These are phyloP conservation scores for Drosophila nr. perissopoda DNA, from an alignment of 2,888 invertebrate genomes.

Conservation along the genomic window DNA sequence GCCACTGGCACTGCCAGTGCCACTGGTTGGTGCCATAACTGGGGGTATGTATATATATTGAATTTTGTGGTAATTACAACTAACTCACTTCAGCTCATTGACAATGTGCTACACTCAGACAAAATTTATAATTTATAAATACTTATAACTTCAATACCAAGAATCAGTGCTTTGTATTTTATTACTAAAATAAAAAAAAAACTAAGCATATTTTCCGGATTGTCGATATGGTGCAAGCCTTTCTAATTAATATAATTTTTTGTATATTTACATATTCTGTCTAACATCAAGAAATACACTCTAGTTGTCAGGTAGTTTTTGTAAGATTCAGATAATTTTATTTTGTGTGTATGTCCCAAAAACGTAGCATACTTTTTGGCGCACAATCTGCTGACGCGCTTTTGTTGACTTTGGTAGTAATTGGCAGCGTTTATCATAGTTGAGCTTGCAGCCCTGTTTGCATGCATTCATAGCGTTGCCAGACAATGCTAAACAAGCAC, in stretches of 20 bases:
- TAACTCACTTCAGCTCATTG: slow-evolving; percentile 75
- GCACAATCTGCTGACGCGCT: slow-evolving; percentile 67
- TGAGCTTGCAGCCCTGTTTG: slow-evolving; percentile 45
- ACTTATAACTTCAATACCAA: too few species aligned
- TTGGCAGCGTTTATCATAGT: slow-evolving; percentile 47
- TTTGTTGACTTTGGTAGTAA: slow-evolving; percentile 71
- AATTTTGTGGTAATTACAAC: slow-evolving; percentile 80
- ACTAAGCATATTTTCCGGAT: too few species aligned
- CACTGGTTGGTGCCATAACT: slow-evolving; percentile 18
- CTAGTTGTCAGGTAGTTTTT: not conserved
- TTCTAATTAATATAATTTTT: too few species aligned
- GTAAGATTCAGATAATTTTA: not conserved
- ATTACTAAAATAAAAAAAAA: too few species aligned
- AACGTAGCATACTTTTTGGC: slow-evolving; percentile 70
- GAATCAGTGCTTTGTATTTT: too few species aligned
- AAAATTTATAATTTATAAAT: too few species aligned
- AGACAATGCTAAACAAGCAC: slow-evolving; percentile 39
- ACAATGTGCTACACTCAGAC: slow-evolving; percentile 24
- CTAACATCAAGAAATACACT: not conserved
- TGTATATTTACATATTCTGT: not conserved
- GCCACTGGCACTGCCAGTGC: slow-evolving; percentile 13
- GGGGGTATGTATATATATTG: slow-evolving; percentile 65
- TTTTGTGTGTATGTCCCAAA: slow-evolving; percentile 13
- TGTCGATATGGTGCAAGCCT: too few species aligned
- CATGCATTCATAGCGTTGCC: slow-evolving; percentile 38